A percentile compares a stretch with the other conserved stretches of the same genome.
phyloP scores from a whole-genome alignment of 2,888 invertebrate species.

The Erpobdella octoculata region DNA sequence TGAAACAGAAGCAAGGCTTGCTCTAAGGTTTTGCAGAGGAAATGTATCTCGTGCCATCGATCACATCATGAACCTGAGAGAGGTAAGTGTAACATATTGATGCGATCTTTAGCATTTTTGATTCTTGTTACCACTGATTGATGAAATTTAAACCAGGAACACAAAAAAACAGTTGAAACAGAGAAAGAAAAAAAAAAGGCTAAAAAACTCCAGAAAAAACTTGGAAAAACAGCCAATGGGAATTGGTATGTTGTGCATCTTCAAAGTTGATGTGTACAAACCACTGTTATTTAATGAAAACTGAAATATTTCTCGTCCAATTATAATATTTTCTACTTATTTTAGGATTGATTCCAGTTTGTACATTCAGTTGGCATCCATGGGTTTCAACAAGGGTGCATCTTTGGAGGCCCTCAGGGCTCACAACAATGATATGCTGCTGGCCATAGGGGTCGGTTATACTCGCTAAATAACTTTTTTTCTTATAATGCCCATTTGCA shows the following conservation, averaged over 20 bases:
- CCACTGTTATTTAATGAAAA: too few relatives aligned
- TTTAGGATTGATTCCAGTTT: constrained; percentile 44
- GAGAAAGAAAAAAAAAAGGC: constrained; percentile 31
- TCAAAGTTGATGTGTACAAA: too few relatives aligned
- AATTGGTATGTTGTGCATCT: background rate
- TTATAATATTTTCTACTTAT: constrained; percentile 15
- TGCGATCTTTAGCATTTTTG: too few relatives aligned
- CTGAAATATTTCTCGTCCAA: too few relatives aligned
- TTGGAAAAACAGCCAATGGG: background rate
- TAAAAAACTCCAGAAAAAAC: constrained; percentile 29
- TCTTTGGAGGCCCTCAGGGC: constrained; percentile 61
- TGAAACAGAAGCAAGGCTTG: constrained; percentile 63
- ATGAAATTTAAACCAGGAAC: too few relatives aligned
- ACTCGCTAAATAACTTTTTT: background rate
- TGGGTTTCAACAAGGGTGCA: constrained; percentile 63
- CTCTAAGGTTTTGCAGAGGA: constrained; percentile 60
- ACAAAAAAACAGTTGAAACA: constrained; percentile 33
- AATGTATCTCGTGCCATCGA: constrained; percentile 61
- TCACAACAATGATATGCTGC: constrained; percentile 64
- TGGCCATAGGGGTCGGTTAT: constrained; percentile 59
- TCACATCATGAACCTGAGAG: constrained; percentile 57
- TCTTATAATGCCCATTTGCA: background rate
- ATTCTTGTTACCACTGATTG: too few relatives aligned
- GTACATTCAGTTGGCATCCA: constrained; percentile 50
- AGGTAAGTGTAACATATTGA: constrained; percentile 42